A percentile compares a stretch with the other conserved stretches of the same genome.
These are phyloP conservation scores for Hycleus cichorii DNA, from an alignment of 1,140 invertebrate genomes.

Conservation along the genomic window DNA sequence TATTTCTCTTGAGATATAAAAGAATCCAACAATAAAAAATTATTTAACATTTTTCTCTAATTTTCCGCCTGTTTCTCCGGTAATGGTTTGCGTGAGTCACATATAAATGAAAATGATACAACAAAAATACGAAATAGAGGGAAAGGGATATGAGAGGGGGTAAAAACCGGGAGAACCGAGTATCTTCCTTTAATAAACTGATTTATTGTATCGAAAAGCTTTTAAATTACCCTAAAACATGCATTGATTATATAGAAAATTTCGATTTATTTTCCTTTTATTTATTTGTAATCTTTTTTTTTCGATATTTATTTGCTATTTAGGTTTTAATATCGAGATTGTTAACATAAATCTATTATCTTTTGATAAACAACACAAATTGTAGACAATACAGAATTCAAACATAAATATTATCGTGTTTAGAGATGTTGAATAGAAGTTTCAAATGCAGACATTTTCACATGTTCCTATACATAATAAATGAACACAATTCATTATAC, in stretches of 20 bases:
- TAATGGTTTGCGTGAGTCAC: constrained; percentile 11
- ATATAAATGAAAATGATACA: constrained; percentile 7
- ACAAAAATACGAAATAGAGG: constrained; percentile 6
- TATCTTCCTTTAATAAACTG: constrained; percentile 8
- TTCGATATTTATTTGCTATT: background rate
- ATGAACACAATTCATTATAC: background rate
- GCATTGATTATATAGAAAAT: constrained; percentile 7
- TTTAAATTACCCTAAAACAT: constrained; percentile 11
- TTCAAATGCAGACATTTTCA: constrained; percentile 2
- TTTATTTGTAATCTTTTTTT: background rate
- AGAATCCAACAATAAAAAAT: background rate
- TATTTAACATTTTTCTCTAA: constrained; percentile 6
- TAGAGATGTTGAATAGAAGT: constrained; percentile 11
- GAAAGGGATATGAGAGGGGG: background rate
- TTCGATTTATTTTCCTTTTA: constrained; percentile 2
- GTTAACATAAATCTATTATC: background rate
- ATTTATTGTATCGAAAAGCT: constrained; percentile 10
- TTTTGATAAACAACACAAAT: background rate
- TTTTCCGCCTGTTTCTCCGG: constrained; percentile 3
- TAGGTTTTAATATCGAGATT: background rate
- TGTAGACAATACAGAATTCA: constrained; percentile 10
- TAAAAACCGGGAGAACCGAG: too few relatives aligned
- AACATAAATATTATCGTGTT: constrained; percentile 7
- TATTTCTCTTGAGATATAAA: background rate
- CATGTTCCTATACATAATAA: constrained; percentile 7